Base-by-base conservation (phyloP, 2,888 invertebrate genomes). In the Synergus itoensis region DNA sequence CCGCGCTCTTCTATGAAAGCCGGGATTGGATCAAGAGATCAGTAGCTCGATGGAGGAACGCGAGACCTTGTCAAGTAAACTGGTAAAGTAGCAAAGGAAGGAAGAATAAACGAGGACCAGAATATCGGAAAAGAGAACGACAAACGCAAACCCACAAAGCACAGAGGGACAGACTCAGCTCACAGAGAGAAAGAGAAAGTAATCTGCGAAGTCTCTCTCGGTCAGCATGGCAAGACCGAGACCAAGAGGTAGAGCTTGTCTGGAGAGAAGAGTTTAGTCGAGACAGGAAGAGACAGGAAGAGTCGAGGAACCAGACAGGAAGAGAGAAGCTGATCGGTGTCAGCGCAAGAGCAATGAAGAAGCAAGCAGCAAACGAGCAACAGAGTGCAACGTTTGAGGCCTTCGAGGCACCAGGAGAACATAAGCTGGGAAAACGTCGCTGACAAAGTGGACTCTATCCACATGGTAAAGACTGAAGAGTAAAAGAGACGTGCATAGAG, bases 381-480 rank as follows among this genome's bases (percentile, higher is more conserved):
- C 91, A 90, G 91, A 91, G 91, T 90, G 90, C 91, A 89, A 89
- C 89, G 89, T 89, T 89, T 86, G 87, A 88, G 89, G 89, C 89
- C 87, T 90, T 89, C 88, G 89, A 82, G 87, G 83, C 86, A 92
- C 88, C 91, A 91, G 91, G 91, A 87, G 90, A 91, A 87, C 91
- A 92, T 89, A 87, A 82, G 75, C 41, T 78, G 83, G 75, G 85
- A 81, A 83, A 83, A 83, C 82, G 81, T 84, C 62, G 82, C 81
- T 78, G 85, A 87, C 88, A 84, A 88, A 88, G 89, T 87, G 85
- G 84, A 85, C 84, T 84, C 86, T 85, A 87, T 86, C 86, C 79
- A 77, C 43, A 63, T 63, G 43, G 77, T 75, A 79, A 62, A 78
- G n/a, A n/a, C n/a, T n/a, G n/a, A n/a, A n/a, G 84, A 80, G 81